A percentile compares a stretch with the other conserved stretches of the same genome.
Evolutionary conservation across 2,113 vertebrate species (phyloP).

Genomic region (Cercopithecus mona): DNA sequence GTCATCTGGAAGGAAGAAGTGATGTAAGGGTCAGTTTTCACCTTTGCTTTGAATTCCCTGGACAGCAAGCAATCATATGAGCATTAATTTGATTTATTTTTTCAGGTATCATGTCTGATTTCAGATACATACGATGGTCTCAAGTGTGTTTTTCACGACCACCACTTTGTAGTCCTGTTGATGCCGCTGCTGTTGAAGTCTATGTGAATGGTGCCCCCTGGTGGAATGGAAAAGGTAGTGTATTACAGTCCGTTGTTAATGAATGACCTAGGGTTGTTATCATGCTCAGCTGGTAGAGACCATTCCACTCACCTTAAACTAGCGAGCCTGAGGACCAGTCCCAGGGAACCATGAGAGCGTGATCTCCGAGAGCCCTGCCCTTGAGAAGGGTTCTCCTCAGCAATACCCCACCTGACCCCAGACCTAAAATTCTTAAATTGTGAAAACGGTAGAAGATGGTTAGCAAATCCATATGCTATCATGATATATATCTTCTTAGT

Average conservation of each 20-base stretch:
- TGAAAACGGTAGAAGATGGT: neutral
- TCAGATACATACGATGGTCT: neutral
- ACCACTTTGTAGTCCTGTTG: neutral
- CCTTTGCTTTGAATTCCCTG: neutral
- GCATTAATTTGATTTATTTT: neutral
- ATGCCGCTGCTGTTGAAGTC: neutral
- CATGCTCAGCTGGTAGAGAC: too few species aligned
- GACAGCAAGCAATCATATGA: neutral
- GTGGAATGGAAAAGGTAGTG: neutral
- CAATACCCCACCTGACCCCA: neutral
- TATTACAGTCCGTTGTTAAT: too few species aligned
- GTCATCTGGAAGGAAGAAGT: neutral
- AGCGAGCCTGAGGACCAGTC: neutral
- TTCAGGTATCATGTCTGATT: neutral
- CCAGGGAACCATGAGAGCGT: neutral
- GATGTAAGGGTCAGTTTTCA: neutral
- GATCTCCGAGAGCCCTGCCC: neutral
- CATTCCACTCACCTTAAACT: neutral
- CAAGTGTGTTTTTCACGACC: neutral
- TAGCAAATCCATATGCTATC: neutral
- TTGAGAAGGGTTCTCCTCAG: neutral
- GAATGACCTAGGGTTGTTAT: neutral
- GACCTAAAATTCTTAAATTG: neutral
- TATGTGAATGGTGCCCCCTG: conserved; percentile 44
- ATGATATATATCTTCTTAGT: neutral